Evolutionary conservation across 2,888 invertebrate species (phyloP).

Genomic region (Ectemnius lituratus): DNA sequence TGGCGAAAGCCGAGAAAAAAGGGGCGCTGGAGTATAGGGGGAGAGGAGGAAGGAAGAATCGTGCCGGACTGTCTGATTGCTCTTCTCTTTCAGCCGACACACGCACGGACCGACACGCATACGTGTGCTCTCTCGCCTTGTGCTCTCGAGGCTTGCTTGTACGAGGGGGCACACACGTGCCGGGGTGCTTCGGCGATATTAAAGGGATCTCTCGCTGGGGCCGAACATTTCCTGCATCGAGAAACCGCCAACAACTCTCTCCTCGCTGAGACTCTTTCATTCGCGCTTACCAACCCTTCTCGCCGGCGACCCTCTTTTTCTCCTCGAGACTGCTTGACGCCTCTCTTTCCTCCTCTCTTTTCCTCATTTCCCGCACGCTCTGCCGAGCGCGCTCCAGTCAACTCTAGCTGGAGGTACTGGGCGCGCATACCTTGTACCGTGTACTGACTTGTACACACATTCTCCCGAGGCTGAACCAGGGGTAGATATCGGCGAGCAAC

Average conservation of each 20-base stretch:
- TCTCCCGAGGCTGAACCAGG: neutral
- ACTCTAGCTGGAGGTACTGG: no score
- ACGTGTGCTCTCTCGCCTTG: slow-evolving; percentile 21
- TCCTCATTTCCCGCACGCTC: slow-evolving; percentile 27
- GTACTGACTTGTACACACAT: neutral
- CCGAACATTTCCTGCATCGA: slow-evolving; percentile 63
- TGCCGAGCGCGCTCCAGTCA: neutral
- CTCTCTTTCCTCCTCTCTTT: slow-evolving; percentile 21
- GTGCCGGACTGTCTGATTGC: slow-evolving; percentile 47
- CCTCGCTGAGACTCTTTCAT: slow-evolving; percentile 28
- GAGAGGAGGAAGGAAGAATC: slow-evolving; percentile 9
- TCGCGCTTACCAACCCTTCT: neutral
- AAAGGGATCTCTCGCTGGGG: slow-evolving; percentile 65
- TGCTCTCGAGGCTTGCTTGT: slow-evolving; percentile 10
- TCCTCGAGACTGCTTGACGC: slow-evolving; percentile 10
- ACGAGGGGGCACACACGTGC: slow-evolving; percentile 39
- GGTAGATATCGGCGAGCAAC: no score
- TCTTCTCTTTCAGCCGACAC: slow-evolving; percentile 36
- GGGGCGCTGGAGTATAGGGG: neutral
- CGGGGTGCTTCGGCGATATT: slow-evolving; percentile 65
- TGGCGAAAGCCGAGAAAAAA: slow-evolving; percentile 17
- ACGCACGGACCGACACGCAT: slow-evolving; percentile 26
- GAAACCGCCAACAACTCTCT: slow-evolving; percentile 74
- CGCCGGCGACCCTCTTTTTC: slow-evolving; percentile 4
- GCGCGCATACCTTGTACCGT: no score